Percentiles rank a stretch among this genome's conserved stretches.
Evolutionary conservation across 2,113 vertebrate genomes (phyloP).

Genomic region (Prunella himalayana): DNA sequence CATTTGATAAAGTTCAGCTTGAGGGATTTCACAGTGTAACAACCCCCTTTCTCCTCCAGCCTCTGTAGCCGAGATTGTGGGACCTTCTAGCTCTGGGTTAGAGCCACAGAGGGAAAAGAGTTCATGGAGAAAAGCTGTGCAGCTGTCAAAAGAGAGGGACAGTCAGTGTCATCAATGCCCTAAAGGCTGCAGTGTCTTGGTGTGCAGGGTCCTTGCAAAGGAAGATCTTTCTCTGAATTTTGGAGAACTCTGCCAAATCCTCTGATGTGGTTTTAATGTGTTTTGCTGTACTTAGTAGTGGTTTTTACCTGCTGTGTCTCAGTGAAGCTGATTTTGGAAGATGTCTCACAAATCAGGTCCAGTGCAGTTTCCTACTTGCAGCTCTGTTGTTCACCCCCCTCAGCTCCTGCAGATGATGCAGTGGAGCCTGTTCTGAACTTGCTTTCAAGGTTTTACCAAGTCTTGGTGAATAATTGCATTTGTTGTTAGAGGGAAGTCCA

Average conservation of each 20-base stretch:
- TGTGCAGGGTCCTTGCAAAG: not conserved
- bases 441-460: not conserved
- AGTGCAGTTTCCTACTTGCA: not conserved
- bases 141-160: not conserved
- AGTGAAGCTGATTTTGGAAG: not conserved
- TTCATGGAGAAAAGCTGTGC: not conserved
- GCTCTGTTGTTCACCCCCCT: not conserved
- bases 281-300: not conserved
- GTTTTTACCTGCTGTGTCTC: not conserved
- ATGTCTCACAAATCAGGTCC: slow-evolving; percentile 3
- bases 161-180: not conserved
- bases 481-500: not conserved
- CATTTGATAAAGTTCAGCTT: not conserved
- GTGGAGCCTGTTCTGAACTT: not conserved
- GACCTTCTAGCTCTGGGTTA: not conserved
- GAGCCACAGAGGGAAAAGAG: not conserved
- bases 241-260: not conserved
- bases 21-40: not conserved
- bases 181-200: not conserved
- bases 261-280: not conserved
- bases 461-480: not conserved
- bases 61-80: not conserved
- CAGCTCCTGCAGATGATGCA: not conserved
- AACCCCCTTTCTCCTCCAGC: not conserved
- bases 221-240: not conserved